These are phyloP conservation scores for Sinelater perroti DNA, from an alignment of 2,888 invertebrate species.

Conservation along the genomic window DNA sequence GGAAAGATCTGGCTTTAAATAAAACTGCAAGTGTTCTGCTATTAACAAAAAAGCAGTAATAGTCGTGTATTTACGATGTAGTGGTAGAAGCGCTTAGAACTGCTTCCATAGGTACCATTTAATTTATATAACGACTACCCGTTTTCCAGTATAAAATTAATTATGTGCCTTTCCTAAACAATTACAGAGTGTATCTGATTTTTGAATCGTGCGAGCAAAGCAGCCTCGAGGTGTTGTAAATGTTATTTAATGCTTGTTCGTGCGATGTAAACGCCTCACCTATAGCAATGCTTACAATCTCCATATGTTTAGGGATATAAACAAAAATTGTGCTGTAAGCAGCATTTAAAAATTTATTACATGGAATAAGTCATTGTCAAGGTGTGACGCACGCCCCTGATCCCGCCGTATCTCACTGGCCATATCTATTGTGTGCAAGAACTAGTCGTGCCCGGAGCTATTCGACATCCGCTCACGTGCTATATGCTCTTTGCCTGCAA, in stretches of 20 bases:
- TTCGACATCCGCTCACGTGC: constrained; percentile 53
- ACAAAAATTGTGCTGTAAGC: constrained; percentile 11
- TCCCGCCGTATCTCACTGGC: constrained; percentile 19
- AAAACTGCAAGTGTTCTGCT: too few relatives aligned
- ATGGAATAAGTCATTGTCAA: constrained; percentile 26
- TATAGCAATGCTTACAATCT: constrained; percentile 7
- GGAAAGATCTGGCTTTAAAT: too few relatives aligned
- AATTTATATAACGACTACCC: not conserved
- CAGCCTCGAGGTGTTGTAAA: constrained; percentile 7
- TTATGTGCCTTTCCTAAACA: constrained; percentile 1
- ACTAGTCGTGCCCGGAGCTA: constrained; percentile 34
- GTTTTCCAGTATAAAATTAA: not conserved
- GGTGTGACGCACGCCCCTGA: constrained; percentile 28
- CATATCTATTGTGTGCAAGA: constrained; percentile 19
- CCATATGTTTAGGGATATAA: constrained; percentile 15
- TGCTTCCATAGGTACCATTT: too few relatives aligned
- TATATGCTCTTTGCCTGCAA: constrained; percentile 46
- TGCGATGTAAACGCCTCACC: constrained; percentile 11
- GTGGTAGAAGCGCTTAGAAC: too few relatives aligned
- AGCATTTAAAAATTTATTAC: constrained; percentile 16
- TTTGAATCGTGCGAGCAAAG: not conserved
- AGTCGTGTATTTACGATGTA: too few relatives aligned
- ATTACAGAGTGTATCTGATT: not conserved
- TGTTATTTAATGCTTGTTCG: constrained; percentile 11
- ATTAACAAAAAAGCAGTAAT: too few relatives aligned